Percentiles rank a stretch among this genome's conserved stretches.
Conservation (phyloP, 2,113 vertebrate species). For the Melanocharis versteri region DNA sequence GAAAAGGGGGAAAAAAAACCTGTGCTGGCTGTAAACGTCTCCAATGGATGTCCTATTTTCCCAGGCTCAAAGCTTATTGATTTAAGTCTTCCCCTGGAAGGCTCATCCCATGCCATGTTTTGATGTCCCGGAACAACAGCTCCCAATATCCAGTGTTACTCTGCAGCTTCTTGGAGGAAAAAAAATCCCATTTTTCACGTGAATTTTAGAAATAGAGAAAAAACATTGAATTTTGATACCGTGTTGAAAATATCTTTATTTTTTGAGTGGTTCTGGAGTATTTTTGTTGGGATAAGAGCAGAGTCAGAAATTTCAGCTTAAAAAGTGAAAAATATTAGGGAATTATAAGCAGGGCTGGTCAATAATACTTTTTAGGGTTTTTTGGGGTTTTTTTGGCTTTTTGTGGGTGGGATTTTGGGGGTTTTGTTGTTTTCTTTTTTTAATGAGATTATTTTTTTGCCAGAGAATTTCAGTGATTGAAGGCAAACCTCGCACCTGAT, state of each 20-base stretch:
- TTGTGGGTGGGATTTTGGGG: fast-evolving
- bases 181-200: neutral
- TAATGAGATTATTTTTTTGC: neutral
- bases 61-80: conserved; percentile 13
- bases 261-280: neutral
- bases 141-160: neutral
- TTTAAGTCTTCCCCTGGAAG: conserved; percentile 9
- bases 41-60: neutral
- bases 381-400: neutral
- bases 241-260: neutral
- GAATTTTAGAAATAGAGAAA: neutral
- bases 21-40: neutral
- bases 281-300: neutral
- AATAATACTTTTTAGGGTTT: fast-evolving
- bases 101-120: neutral
- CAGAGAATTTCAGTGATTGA: neutral
- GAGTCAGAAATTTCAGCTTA: neutral
- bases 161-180: neutral
- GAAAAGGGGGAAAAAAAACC: neutral
- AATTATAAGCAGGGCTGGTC: neutral
- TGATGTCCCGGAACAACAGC: neutral
- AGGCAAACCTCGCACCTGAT: neutral
- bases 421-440: neutral
- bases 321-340: neutral
- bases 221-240: neutral